Evolutionary conservation across 2,113 vertebrate species (phyloP).

Genomic region (Spea bombifrons): DNA sequence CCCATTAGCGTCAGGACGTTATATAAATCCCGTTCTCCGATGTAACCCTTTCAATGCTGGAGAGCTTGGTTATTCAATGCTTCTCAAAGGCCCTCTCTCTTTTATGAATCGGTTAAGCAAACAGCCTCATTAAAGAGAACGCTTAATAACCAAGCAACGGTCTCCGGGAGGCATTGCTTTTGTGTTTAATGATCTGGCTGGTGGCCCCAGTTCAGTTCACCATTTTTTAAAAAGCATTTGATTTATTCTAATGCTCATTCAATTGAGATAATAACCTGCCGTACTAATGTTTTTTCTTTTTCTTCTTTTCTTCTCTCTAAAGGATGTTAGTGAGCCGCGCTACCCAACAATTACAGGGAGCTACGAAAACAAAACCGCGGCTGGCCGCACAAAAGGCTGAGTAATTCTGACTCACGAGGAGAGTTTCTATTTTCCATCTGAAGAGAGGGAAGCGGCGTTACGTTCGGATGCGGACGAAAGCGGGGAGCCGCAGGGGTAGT

Average conservation of each 20-base stretch:
- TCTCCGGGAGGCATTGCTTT: slow-evolving; percentile 42
- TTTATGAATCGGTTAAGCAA: slow-evolving; percentile 19
- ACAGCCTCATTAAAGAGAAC: slow-evolving; percentile 32
- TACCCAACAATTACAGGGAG: slow-evolving; percentile 45
- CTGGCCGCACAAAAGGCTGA: neutral
- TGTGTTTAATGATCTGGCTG: slow-evolving; percentile 48
- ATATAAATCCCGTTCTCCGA: neutral
- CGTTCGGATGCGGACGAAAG: no score
- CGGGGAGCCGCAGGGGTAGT: no score
- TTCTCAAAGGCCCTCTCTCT: neutral
- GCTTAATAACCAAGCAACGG: slow-evolving; percentile 53
- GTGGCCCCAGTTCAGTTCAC: neutral
- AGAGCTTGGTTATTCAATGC: neutral
- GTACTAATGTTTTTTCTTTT: slow-evolving; percentile 49
- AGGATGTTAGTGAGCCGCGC: slow-evolving; percentile 49
- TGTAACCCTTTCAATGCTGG: neutral
- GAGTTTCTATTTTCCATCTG: no score
- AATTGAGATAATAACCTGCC: slow-evolving; percentile 30
- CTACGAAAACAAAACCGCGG: neutral
- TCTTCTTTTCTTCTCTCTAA: slow-evolving; percentile 48
- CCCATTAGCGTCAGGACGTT: neutral
- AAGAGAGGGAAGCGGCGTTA: no score
- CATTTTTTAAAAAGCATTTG: slow-evolving; percentile 14
- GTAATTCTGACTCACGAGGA: neutral
- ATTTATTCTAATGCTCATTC: neutral